These are phyloP conservation scores for Eurytoma adleriae DNA, from an alignment of 2,888 invertebrate species.

Conservation along the genomic window DNA sequence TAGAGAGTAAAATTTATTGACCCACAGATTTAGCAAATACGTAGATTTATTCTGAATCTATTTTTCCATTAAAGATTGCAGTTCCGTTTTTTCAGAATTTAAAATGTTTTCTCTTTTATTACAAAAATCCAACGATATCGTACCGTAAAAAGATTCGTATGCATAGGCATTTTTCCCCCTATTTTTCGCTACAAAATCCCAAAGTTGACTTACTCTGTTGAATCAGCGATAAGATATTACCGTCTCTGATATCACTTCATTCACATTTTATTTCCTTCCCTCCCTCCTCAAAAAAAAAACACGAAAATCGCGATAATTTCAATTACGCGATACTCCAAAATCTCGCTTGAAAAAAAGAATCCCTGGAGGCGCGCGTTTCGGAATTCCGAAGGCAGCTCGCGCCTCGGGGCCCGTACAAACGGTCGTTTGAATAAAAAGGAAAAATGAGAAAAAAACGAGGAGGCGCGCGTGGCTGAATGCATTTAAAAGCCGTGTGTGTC, in stretches of 20 bases:
- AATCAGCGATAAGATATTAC: conserved; percentile 7
- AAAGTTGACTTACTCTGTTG: conserved; percentile 9
- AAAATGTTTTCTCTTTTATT: no score
- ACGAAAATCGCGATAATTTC: conserved; percentile 6
- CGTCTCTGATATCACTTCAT: background rate
- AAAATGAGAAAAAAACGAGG: background rate
- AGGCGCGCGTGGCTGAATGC: conserved; percentile 19
- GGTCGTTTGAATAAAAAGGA: background rate
- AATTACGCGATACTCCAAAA: no score
- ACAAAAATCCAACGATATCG: no score
- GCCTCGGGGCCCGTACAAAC: background rate
- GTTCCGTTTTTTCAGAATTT: no score
- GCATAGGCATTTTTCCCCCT: background rate
- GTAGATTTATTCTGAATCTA: no score
- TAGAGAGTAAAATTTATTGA: no score
- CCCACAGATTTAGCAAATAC: no score
- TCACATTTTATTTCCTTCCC: background rate
- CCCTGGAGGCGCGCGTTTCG: background rate
- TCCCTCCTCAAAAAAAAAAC: background rate
- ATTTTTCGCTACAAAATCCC: background rate
- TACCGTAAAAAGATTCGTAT: no score
- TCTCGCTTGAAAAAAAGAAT: no score
- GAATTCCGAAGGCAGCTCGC: background rate
- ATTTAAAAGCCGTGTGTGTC: conserved; percentile 36
- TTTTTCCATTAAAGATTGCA: no score